phyloP scores from a whole-genome alignment of 1,140 invertebrate genomes.

The Oscheius sp. region DNA sequence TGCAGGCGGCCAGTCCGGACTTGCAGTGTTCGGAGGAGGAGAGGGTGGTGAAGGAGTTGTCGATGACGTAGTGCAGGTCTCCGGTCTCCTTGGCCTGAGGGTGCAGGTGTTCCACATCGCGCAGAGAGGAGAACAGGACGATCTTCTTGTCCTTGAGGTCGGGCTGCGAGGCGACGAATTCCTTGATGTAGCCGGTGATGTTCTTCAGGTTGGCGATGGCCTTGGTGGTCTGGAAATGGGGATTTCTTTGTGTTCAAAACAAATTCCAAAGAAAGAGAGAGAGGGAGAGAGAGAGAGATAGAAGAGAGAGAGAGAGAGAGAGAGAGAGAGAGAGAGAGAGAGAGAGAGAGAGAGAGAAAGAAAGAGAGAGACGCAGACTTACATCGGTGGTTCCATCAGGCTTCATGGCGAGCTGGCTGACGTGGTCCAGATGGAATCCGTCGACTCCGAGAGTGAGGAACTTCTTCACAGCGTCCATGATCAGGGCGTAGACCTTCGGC shows the following conservation, averaged over 20 bases:
- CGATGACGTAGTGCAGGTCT: conserved; percentile 25
- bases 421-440: conserved; percentile 40
- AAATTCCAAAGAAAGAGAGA: not conserved
- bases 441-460: conserved; percentile 38
- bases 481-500: conserved; percentile 18
- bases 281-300: too few relatives aligned
- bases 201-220: conserved; percentile 3
- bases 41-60: conserved; percentile 25
- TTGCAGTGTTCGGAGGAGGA: conserved; percentile 2
- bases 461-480: conserved; percentile 31
- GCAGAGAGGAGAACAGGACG: conserved; percentile 33
- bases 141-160: conserved; percentile 33
- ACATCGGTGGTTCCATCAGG: conserved; percentile 23
- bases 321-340: not conserved
- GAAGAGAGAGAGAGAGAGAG: too few relatives aligned
- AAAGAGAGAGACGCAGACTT: not conserved
- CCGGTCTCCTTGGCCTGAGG: conserved; percentile 18
- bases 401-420: conserved; percentile 27
- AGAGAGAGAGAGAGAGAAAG: not conserved
- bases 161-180: not conserved
- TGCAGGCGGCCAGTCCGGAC: conserved; percentile 8
- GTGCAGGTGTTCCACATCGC: conserved; percentile 28
- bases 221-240: conserved; percentile 18
- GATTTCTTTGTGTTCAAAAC: not conserved
- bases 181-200: conserved; percentile 9